These are phyloP conservation scores for Ptyas mucosa DNA, from an alignment of 2,113 vertebrate genomes.

Conservation along the genomic window DNA sequence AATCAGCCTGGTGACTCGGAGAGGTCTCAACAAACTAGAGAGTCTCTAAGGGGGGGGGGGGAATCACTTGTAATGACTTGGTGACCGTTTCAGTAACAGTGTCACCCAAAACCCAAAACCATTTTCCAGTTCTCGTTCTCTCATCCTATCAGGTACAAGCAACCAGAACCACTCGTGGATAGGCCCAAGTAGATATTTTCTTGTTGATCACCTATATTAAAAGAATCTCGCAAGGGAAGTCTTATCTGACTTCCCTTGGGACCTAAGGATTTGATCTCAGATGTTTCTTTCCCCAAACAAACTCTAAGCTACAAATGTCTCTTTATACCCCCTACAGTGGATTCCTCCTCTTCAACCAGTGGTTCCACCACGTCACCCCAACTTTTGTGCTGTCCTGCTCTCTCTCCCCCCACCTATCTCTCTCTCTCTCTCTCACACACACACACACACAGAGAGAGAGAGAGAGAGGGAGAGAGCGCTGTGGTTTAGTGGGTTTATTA, in stretches of 20 bases:
- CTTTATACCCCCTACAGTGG: not conserved
- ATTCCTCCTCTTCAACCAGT: not conserved
- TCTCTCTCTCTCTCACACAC: no score
- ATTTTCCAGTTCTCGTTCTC: not conserved
- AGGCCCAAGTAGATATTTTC: not conserved
- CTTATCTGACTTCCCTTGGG: not conserved
- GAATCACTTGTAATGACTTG: conserved; percentile 53
- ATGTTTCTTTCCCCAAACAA: not conserved
- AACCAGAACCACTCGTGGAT: not conserved
- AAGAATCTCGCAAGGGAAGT: not conserved
- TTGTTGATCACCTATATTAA: not conserved
- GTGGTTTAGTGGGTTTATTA: no score
- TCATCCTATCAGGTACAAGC: not conserved
- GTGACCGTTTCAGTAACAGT: conserved; percentile 26
- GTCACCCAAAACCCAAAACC: not conserved
- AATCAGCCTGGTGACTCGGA: conserved; percentile 39
- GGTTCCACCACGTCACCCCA: conserved; percentile 7
- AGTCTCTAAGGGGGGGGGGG: conserved; percentile 51
- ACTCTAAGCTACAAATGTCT: not conserved
- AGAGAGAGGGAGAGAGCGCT: no score
- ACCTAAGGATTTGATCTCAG: not conserved
- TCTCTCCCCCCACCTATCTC: no score
- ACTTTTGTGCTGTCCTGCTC: not conserved
- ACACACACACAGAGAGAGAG: no score
- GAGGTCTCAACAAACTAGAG: conserved; percentile 60